Conservation (phyloP, 2,113 vertebrate genomes). For the Marmota flaviventris region DNA sequence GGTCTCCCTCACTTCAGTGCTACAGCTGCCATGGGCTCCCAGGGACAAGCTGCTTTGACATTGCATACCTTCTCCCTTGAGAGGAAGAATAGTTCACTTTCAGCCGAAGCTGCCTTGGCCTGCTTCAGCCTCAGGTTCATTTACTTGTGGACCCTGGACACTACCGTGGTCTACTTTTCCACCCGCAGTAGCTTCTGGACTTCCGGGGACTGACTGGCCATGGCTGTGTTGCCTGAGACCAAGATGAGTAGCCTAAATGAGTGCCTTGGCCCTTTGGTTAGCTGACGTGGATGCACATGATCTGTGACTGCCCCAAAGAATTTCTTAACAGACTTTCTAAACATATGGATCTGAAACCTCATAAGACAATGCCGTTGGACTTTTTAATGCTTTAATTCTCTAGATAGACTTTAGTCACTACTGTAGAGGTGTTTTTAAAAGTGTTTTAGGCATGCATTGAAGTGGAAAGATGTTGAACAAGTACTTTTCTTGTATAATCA, state of each 20-base stretch:
- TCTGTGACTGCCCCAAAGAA: background rate
- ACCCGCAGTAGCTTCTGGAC: background rate
- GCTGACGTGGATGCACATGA: background rate
- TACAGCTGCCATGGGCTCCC: background rate
- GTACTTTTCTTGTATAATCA: background rate
- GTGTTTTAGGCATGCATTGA: background rate
- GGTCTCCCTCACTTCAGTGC: too few relatives aligned
- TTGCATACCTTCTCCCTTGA: background rate
- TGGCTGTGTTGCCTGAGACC: background rate
- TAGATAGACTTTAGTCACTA: background rate
- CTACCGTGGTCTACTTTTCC: accelerated
- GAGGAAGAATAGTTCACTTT: too few relatives aligned
- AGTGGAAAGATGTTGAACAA: background rate
- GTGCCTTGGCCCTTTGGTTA: background rate
- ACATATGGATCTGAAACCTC: background rate
- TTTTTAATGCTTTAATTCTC: background rate
- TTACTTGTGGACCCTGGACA: too few relatives aligned
- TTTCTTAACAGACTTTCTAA: background rate
- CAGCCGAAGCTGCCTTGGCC: background rate
- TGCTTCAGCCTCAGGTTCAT: background rate
- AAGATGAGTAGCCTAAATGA: accelerated
- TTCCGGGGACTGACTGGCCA: background rate
- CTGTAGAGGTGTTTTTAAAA: background rate
- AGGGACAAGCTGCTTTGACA: background rate
- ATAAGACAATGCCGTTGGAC: background rate